phyloP scores from a whole-genome alignment of 2,888 invertebrate genomes.

The Portevinia maculata region DNA sequence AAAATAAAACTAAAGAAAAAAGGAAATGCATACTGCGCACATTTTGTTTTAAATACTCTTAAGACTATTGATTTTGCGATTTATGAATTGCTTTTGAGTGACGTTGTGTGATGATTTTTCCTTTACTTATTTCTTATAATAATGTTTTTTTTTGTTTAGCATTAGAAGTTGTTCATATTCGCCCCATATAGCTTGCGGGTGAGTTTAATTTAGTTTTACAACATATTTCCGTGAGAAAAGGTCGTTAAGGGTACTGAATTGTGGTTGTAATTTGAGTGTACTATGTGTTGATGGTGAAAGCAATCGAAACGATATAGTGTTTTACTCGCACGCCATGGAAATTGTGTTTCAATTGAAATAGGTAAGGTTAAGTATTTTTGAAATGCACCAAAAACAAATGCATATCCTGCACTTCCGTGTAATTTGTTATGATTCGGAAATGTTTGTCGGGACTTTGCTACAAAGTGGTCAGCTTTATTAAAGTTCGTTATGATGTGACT shows the following conservation, averaged over 20 bases:
- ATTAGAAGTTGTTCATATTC: not conserved
- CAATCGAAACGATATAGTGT: conserved; percentile 3
- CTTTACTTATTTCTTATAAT: not conserved
- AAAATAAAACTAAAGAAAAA: conserved; percentile 32
- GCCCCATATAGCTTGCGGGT: conserved; percentile 12
- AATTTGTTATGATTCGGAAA: too few relatives aligned
- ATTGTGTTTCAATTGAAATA: not conserved
- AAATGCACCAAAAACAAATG: not conserved
- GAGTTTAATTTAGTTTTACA: conserved; percentile 54
- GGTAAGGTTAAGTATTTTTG: not conserved
- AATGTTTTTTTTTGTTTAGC: conserved; percentile 24
- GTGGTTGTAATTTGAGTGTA: not conserved
- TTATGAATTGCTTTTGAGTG: conserved; percentile 41
- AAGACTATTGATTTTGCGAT: conserved; percentile 64
- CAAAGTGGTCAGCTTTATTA: too few relatives aligned
- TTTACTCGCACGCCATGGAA: conserved; percentile 5
- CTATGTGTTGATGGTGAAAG: not conserved
- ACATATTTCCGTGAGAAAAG: conserved; percentile 41
- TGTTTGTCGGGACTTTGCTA: too few relatives aligned
- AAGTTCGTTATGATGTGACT: too few relatives aligned
- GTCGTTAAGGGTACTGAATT: conserved; percentile 21
- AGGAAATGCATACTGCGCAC: not conserved
- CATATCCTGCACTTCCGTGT: not conserved
- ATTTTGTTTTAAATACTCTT: conserved; percentile 19
- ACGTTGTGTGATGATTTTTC: conserved; percentile 1